phyloP scores from a whole-genome alignment of 2,797 vertebrate species.

The Liasis olivaceus region DNA sequence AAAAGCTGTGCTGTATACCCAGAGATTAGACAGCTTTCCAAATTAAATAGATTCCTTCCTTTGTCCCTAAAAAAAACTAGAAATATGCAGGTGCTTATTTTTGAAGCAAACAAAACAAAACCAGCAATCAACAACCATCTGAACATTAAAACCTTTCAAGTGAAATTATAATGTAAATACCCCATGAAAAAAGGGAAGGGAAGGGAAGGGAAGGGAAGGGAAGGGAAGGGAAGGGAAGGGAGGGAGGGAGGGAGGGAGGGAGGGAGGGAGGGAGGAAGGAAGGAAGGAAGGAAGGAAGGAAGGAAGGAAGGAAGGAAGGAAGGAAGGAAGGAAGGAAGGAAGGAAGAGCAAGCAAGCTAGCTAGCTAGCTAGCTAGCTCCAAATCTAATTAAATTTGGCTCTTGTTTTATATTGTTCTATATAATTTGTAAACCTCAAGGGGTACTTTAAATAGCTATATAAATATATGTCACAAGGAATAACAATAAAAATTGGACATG shows the following conservation, averaged over 20 bases:
- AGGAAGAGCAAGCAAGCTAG: slow-evolving; percentile 1
- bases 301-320: background rate
- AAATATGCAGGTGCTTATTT: slow-evolving; percentile 10
- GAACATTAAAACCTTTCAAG: background rate
- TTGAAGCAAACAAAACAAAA: background rate
- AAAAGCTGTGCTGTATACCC: slow-evolving; percentile 67
- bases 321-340: too few relatives aligned
- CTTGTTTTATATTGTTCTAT: background rate
- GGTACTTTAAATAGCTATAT: background rate
- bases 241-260: too few relatives aligned
- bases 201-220: too few relatives aligned
- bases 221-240: too few relatives aligned
- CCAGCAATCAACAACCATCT: slow-evolving; percentile 35
- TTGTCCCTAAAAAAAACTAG: slow-evolving; percentile 44
- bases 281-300: background rate
- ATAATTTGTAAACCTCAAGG: background rate
- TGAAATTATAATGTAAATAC: slow-evolving; percentile 39
- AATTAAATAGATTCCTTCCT: slow-evolving; percentile 62
- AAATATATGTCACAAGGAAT: slow-evolving; percentile 10
- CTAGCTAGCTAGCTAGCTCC: too few relatives aligned
- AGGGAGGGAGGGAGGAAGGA: background rate
- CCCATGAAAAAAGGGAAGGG: slow-evolving; percentile 26
- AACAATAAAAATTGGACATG: slow-evolving; percentile 48
- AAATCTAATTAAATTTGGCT: background rate
- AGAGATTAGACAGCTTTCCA: slow-evolving; percentile 67